These are phyloP conservation scores for Sebastes ruberrimus DNA, from an alignment of 2,797 vertebrate species.

Conservation along the genomic window DNA sequence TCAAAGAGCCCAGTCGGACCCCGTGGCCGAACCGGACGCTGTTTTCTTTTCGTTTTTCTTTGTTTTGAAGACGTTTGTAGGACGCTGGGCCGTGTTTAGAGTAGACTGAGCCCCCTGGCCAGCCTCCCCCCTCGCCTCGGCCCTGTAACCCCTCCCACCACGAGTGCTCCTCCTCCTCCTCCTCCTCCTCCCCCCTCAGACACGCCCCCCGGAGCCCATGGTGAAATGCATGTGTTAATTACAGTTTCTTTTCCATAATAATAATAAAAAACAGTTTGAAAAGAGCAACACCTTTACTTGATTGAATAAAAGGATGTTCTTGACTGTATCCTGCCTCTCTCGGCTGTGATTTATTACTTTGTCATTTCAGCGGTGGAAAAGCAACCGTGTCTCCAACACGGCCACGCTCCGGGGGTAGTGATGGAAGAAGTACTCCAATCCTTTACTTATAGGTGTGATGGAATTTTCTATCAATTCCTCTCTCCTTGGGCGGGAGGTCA, in stretches of 20 bases:
- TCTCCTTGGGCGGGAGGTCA: no score
- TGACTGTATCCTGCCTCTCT: constrained; percentile 76
- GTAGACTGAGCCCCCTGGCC: constrained; percentile 53
- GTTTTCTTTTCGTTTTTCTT: constrained; percentile 26
- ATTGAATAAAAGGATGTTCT: constrained; percentile 92
- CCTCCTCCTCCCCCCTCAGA: constrained; percentile 45
- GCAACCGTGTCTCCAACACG: not conserved
- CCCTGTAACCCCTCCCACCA: constrained; percentile 4
- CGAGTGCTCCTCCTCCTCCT: constrained; percentile 22
- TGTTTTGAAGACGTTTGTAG: constrained; percentile 54
- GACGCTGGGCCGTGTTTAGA: constrained; percentile 59
- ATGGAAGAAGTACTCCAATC: not conserved
- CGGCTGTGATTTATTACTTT: constrained; percentile 42
- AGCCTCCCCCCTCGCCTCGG: constrained; percentile 26
- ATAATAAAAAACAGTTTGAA: constrained; percentile 87
- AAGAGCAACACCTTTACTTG: constrained; percentile 88
- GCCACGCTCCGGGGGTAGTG: not conserved
- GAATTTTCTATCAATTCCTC: no score
- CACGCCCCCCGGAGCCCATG: constrained; percentile 82
- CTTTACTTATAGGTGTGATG: not conserved
- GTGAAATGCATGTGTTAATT: constrained; percentile 93
- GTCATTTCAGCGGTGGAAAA: not conserved
- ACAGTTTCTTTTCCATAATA: constrained; percentile 93
- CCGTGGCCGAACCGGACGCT: constrained; percentile 51
- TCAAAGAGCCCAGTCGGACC: constrained; percentile 47